These are phyloP conservation scores for Cydia pomonella DNA, from an alignment of 1,140 invertebrate species.

Conservation along the genomic window DNA sequence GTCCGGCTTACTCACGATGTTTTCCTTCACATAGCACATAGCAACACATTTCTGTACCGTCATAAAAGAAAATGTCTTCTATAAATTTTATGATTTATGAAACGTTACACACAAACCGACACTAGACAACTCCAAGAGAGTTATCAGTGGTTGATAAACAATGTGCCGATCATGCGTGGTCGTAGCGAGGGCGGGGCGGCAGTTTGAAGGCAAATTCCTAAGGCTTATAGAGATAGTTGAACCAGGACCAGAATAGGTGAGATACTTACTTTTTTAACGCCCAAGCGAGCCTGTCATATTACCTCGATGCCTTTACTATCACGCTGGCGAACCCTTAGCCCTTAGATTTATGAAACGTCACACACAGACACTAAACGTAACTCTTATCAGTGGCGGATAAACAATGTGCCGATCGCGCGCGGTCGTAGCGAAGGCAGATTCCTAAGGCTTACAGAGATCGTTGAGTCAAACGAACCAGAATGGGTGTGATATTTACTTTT, in stretches of 20 bases:
- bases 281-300: no score
- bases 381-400: background rate
- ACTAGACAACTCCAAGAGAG: background rate
- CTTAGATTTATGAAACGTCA: background rate
- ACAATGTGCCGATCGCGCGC: background rate
- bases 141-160: slow-evolving; percentile 14
- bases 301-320: no score
- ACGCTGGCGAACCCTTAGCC: no score
- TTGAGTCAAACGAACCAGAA: no score
- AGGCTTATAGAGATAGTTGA: background rate
- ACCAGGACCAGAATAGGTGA: no score
- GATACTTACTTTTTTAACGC: no score
- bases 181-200: background rate
- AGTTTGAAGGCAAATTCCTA: background rate
- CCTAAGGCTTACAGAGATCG: background rate
- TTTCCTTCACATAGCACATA: no score
- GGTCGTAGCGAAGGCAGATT: background rate
- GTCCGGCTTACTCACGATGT: no score
- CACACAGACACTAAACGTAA: background rate
- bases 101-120: background rate
- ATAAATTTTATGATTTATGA: background rate
- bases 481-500: no score
- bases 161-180: background rate
- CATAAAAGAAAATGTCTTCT: background rate
- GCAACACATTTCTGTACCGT: background rate